A percentile compares a stretch with the other conserved stretches of the same genome.
Conservation (phyloP, 2,113 vertebrate genomes). For the Coptodon bakossiorum region DNA sequence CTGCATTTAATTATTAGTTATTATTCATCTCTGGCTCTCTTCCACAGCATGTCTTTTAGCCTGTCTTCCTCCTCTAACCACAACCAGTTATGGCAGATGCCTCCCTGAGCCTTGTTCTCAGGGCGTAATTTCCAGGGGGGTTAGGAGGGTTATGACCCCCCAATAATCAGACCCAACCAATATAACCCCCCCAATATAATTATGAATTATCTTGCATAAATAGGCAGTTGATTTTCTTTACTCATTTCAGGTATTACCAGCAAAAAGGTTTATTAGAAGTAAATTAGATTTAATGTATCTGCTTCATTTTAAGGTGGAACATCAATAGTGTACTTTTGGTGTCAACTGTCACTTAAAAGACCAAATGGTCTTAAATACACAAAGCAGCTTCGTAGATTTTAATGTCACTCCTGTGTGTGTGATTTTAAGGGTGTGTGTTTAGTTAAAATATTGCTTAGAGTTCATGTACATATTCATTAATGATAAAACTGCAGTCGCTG, state of each 20-base stretch:
- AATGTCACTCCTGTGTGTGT: neutral
- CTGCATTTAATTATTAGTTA: neutral
- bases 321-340: neutral
- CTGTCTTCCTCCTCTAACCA: neutral
- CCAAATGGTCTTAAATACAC: neutral
- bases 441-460: neutral
- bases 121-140: neutral
- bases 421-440: neutral
- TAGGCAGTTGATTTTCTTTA: neutral
- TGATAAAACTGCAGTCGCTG: neutral
- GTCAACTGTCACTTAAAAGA: neutral
- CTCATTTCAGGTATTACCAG: neutral
- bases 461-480: neutral
- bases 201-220: neutral
- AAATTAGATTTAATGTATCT: neutral
- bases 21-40: neutral
- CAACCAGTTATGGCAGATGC: neutral
- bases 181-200: neutral
- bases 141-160: neutral
- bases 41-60: neutral
- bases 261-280: neutral
- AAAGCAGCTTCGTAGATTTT: neutral
- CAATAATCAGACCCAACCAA: neutral
- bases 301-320: neutral
- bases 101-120: neutral